Conservation (phyloP, 2,888 invertebrate species). For the Sinopyrophorus schimmeli region DNA sequence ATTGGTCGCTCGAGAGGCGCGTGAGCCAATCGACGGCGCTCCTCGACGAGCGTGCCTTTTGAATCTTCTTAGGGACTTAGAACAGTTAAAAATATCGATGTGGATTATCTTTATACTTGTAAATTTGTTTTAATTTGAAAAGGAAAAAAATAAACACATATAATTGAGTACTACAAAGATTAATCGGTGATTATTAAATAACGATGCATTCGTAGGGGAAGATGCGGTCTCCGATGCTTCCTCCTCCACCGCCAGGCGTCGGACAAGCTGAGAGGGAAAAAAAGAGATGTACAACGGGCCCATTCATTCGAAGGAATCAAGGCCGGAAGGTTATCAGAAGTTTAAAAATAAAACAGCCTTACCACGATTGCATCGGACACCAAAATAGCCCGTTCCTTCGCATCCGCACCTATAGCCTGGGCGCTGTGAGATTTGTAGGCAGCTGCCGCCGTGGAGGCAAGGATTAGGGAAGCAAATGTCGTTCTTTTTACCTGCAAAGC, state of each 20-base stretch:
- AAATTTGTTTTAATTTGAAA: constrained; percentile 54
- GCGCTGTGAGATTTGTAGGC: constrained; percentile 67
- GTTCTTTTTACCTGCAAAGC: constrained; percentile 53
- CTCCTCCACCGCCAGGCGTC: constrained; percentile 54
- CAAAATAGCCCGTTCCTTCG: constrained; percentile 75
- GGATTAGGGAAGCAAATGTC: constrained; percentile 69
- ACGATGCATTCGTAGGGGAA: constrained; percentile 72
- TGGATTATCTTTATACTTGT: constrained; percentile 56
- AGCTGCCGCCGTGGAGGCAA: constrained; percentile 67
- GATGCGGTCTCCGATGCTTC: constrained; percentile 52
- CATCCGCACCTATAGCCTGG: constrained; percentile 71
- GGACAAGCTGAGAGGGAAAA: constrained; percentile 66
- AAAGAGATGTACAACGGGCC: neutral
- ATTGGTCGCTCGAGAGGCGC: no score
- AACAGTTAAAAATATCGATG: constrained; percentile 49
- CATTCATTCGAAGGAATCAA: neutral
- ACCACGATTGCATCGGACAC: constrained; percentile 72
- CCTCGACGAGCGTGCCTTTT: no score
- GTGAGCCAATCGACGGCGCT: no score
- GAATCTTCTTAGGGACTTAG: no score
- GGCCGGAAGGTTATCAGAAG: constrained; percentile 4
- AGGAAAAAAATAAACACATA: constrained; percentile 54
- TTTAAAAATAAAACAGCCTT: constrained; percentile 37
- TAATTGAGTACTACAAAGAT: constrained; percentile 28
- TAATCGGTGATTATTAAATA: constrained; percentile 57